Percentiles rank a stretch among this genome's conserved stretches.
Evolutionary conservation across 2,797 vertebrate species (phyloP).

Genomic region (Capromys pilorides): DNA sequence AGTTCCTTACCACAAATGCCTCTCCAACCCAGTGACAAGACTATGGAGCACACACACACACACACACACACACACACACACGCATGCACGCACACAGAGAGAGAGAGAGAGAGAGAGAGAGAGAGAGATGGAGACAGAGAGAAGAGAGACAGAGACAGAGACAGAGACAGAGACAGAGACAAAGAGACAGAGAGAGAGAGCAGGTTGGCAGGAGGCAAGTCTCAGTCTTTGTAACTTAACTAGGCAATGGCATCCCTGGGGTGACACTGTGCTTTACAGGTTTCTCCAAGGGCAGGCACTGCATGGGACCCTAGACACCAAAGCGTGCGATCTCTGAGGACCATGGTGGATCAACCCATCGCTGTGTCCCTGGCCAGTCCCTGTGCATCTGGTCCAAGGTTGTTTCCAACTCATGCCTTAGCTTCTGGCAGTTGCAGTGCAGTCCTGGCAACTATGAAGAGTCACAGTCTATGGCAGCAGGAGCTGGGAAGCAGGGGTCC

Average conservation of each 20-base stretch:
- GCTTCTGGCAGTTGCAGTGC: not conserved
- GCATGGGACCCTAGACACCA: not conserved
- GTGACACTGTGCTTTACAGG: not conserved
- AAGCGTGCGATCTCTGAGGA: not conserved
- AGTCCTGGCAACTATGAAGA: not conserved
- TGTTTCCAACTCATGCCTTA: not conserved
- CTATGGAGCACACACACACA: too few relatives aligned
- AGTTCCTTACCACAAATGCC: not conserved
- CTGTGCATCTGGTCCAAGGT: not conserved
- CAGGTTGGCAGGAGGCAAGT: not conserved
- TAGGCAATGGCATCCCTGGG: not conserved
- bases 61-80: too few relatives aligned
- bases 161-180: too few relatives aligned
- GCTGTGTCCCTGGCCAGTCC: not conserved
- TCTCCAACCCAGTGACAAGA: not conserved
- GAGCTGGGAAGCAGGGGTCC: not conserved
- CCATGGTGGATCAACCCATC: not conserved
- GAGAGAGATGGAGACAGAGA: too few relatives aligned
- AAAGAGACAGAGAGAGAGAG: too few relatives aligned
- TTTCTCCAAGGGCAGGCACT: not conserved
- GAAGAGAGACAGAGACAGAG: too few relatives aligned
- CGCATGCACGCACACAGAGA: too few relatives aligned
- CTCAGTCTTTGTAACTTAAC: not conserved
- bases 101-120: not conserved
- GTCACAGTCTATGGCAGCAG: not conserved